Evolutionary conservation across 2,888 invertebrate genomes (phyloP).

Genomic region (Parapristionchus giblindavisi): DNA sequence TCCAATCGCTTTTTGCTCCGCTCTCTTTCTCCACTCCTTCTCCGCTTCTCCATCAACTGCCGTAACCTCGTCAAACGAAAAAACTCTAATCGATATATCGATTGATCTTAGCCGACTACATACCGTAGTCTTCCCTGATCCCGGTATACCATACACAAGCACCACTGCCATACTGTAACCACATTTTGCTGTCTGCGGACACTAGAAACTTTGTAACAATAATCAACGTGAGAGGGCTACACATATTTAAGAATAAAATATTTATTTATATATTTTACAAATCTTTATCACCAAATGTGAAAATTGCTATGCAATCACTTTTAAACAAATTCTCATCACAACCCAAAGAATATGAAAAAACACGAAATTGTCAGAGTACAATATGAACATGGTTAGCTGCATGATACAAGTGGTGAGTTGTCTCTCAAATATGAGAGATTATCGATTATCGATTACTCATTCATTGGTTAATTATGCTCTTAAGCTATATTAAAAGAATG

Average conservation of each 20-base stretch:
- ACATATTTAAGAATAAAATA: no score
- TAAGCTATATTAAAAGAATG: no score
- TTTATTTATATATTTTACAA: not conserved
- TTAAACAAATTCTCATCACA: conserved; percentile 15
- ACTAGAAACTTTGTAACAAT: no score
- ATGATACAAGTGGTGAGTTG: no score
- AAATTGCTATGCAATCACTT: not conserved
- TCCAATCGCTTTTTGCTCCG: not conserved
- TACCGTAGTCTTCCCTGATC: conserved; percentile 39
- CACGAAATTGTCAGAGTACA: no score
- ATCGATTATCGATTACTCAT: no score
- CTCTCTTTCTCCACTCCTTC: conserved; percentile 37
- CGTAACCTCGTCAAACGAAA: conserved; percentile 18
- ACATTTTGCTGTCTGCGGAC: not conserved
- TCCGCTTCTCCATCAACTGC: conserved; percentile 24
- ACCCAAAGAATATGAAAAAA: no score
- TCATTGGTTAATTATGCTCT: no score
- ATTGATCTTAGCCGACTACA: conserved; percentile 15
- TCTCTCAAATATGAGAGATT: no score
- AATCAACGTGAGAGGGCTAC: no score
- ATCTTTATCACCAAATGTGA: not conserved
- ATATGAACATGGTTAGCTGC: no score
- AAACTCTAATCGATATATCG: not conserved
- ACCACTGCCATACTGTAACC: conserved; percentile 19
- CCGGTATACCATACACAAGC: conserved; percentile 37